A percentile compares a stretch with the other conserved stretches of the same genome.
phyloP scores from a whole-genome alignment of 1,140 invertebrate genomes.

The Sesamia nonagrioides region DNA sequence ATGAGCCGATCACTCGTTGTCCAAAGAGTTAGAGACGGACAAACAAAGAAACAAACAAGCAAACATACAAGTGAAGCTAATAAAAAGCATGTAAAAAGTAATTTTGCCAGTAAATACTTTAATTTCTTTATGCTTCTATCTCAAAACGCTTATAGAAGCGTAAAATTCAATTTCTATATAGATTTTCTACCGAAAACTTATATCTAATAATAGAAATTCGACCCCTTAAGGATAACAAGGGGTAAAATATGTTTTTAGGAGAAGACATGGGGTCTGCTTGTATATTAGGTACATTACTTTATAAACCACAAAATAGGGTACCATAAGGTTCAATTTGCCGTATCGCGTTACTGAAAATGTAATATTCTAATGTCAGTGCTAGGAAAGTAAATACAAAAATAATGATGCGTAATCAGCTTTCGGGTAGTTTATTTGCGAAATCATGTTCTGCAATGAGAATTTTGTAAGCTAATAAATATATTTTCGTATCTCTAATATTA shows the following conservation, averaged over 20 bases:
- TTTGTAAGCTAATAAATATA: background rate
- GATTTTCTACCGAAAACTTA: conserved; percentile 30
- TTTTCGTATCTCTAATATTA: background rate
- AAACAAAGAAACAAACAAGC: too few relatives aligned
- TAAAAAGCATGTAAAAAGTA: too few relatives aligned
- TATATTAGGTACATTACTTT: conserved; percentile 14
- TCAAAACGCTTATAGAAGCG: conserved; percentile 18
- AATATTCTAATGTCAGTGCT: too few relatives aligned
- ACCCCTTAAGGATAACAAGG: conserved; percentile 26
- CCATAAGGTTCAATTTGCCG: conserved; percentile 2
- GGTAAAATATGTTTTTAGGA: conserved; percentile 38
- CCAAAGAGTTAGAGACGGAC: too few relatives aligned
- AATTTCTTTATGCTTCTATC: background rate
- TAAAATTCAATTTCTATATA: conserved; percentile 48
- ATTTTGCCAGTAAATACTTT: background rate
- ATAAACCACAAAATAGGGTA: conserved; percentile 8
- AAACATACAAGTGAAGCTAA: too few relatives aligned
- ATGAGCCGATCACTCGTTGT: too few relatives aligned
- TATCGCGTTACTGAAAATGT: background rate
- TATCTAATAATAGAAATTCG: conserved; percentile 41
- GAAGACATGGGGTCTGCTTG: background rate
- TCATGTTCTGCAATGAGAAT: background rate
- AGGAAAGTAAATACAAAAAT: conserved; percentile 3
- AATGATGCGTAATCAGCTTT: conserved; percentile 11
- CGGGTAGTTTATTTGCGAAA: background rate